A percentile compares a stretch with the other conserved stretches of the same genome.
These are phyloP conservation scores for Drosophila arizonae DNA, from an alignment of 1,140 invertebrate species.

Conservation along the genomic window DNA sequence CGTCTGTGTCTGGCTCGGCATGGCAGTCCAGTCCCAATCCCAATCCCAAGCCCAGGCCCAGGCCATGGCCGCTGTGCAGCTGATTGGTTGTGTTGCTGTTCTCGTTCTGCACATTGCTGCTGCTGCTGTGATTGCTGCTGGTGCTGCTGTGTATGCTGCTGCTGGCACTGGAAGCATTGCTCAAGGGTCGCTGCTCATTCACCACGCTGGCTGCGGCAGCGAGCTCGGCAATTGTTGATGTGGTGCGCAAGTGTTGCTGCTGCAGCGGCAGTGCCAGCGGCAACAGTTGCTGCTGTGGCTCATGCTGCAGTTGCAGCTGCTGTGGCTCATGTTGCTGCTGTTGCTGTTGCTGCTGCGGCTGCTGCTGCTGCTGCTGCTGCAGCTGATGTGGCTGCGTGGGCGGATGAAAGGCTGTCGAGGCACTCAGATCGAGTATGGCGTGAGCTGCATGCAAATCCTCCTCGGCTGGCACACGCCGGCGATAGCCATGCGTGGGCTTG, in stretches of 20 bases:
- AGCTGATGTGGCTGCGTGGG: constrained; percentile 83
- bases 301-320: constrained; percentile 42
- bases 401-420: constrained; percentile 89
- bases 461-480: constrained; percentile 86
- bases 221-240: constrained; percentile 78
- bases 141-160: constrained; percentile 33
- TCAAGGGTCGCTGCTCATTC: constrained; percentile 74
- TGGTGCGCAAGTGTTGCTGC: constrained; percentile 68
- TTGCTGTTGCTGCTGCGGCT: constrained; percentile 64
- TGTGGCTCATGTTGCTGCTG: constrained; percentile 46
- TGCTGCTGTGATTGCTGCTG: constrained; percentile 55
- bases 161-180: constrained; percentile 70
- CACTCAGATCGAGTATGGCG: constrained; percentile 93
- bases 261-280: constrained; percentile 45
- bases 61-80: constrained; percentile 37
- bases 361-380: constrained; percentile 72
- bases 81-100: constrained; percentile 83
- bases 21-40: constrained; percentile 30
- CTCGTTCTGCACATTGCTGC: constrained; percentile 75
- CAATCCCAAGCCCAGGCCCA: constrained; percentile 12
- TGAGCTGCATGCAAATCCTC: constrained; percentile 93
- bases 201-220: constrained; percentile 76
- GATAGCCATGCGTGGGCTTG: constrained; percentile 83
- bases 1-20: constrained; percentile 26
- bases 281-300: constrained; percentile 52